phyloP scores from a whole-genome alignment of 37 sponge, comb jelly and placozoan genomes.

The Haliclona indistincta region DNA sequence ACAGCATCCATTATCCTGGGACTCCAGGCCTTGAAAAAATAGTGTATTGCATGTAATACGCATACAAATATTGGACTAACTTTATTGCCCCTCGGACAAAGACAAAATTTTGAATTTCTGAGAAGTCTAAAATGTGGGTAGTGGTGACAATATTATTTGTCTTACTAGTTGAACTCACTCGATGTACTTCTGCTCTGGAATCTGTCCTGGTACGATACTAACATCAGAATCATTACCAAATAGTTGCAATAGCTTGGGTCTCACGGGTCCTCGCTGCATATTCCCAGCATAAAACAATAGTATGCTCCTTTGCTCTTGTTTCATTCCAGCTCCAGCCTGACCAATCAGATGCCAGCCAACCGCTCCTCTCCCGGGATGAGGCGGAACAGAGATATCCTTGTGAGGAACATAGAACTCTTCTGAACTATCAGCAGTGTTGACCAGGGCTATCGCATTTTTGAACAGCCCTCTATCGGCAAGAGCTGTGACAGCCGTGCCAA shows the following conservation, averaged over 20 bases:
- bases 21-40: slow-evolving; percentile 83
- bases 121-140: too few species aligned
- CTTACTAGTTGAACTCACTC: slow-evolving; percentile 18
- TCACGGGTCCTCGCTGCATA: slow-evolving; percentile 39
- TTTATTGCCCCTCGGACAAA: slow-evolving; percentile 75
- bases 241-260: slow-evolving; percentile 45
- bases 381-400: slow-evolving; percentile 77
- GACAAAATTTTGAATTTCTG: slow-evolving; percentile 55
- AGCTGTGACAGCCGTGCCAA: slow-evolving; percentile 55
- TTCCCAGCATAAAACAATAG: slow-evolving; percentile 76
- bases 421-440: slow-evolving; percentile 69
- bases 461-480: slow-evolving; percentile 23
- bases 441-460: slow-evolving; percentile 69
- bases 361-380: slow-evolving; percentile 67
- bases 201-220: slow-evolving; percentile 43
- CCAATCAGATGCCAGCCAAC: slow-evolving; percentile 61
- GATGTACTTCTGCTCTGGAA: slow-evolving; percentile 50
- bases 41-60: too few species aligned
- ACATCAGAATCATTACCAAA: slow-evolving; percentile 26
- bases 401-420: slow-evolving; percentile 59
- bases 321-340: slow-evolving; percentile 35
- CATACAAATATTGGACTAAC: too few species aligned
- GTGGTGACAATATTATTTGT: background rate
- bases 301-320: slow-evolving; percentile 32
- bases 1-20: slow-evolving; percentile 76